These are phyloP conservation scores for Todiramphus chloris DNA, from an alignment of 2,113 vertebrate species.

Conservation along the genomic window DNA sequence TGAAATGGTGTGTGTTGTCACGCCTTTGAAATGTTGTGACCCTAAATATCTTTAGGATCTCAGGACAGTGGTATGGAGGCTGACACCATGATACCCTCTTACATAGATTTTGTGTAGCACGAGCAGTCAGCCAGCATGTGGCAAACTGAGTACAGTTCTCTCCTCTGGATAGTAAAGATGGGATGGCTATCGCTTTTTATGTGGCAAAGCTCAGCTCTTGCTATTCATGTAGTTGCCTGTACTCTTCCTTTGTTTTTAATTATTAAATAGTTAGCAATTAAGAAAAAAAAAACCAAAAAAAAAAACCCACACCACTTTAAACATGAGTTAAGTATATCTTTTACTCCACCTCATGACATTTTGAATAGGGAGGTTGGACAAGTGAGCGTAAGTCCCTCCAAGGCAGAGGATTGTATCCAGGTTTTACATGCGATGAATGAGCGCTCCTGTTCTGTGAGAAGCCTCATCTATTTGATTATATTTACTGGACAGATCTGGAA, in stretches of 20 bases:
- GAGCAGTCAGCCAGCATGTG: background rate
- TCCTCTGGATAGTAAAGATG: background rate
- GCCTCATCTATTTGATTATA: background rate
- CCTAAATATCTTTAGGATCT: background rate
- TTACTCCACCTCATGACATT: background rate
- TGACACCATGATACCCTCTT: accelerated
- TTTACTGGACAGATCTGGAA: background rate
- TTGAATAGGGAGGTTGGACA: background rate
- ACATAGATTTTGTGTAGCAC: accelerated
- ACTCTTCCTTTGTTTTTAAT: background rate
- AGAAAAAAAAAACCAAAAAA: background rate
- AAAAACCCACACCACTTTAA: background rate
- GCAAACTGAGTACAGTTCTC: background rate
- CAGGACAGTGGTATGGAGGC: background rate
- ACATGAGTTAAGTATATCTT: background rate
- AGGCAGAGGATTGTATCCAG: background rate
- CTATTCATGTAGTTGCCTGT: background rate
- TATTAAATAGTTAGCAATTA: background rate
- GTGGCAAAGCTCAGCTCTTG: background rate
- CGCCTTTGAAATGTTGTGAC: background rate
- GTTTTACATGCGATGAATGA: background rate
- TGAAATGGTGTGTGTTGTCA: background rate
- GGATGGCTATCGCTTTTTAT: background rate
- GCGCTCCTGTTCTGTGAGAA: background rate
- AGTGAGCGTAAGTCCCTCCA: background rate